Evolutionary conservation across 2,888 invertebrate species (phyloP), one percentile per base, ranked within the genome.

Genomic region (Sinopyrophorus schimmeli): DNA sequence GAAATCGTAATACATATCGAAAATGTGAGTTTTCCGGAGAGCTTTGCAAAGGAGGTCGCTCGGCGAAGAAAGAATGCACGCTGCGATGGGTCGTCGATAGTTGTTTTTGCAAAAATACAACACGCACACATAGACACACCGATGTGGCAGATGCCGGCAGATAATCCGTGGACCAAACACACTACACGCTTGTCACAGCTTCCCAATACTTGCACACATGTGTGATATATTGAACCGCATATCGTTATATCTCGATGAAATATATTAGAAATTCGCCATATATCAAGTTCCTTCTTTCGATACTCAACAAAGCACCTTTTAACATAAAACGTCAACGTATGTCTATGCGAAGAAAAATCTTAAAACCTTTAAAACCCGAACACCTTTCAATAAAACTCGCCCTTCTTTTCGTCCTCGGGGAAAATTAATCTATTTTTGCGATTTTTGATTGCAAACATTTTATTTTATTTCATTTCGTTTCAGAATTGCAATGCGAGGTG

Each of bases 131-230:
- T n/a, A n/a, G n/a, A n/a, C n/a, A n/a, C n/a, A n/a, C n/a, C n/a
- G n/a, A n/a, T 31, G 42, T 31, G 31, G 30, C 37, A 48, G 35
- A 41, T 37, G 35, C 42, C 42, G 10, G 31, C 37, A 47, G 42
- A 47, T 43, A 47, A 52, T 52, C 38, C 47, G 16, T 21, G 43
- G 23, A 32, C 47, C 48, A n/a, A n/a, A n/a, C 2, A 2, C 23
- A 38, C 52, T 52, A 52, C 38, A 47, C 39, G 47, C 47, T 35
- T 42, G 47, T 52, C 42, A 52, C 39, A 47, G 47, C 30, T 38
- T 52, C 47, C 41, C 47, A 41, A 52, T 52, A 37, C 38, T 48
- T 17, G 34, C 47, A 47, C 48, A 42, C 24, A 42, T 48, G 48
- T 37, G 48, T 42, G 41, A 42, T 42, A 48, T 42, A n/a, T 37